These are phyloP conservation scores for Eudasyphora cyanicolor DNA, from an alignment of 2,888 invertebrate species.

Conservation along the genomic window DNA sequence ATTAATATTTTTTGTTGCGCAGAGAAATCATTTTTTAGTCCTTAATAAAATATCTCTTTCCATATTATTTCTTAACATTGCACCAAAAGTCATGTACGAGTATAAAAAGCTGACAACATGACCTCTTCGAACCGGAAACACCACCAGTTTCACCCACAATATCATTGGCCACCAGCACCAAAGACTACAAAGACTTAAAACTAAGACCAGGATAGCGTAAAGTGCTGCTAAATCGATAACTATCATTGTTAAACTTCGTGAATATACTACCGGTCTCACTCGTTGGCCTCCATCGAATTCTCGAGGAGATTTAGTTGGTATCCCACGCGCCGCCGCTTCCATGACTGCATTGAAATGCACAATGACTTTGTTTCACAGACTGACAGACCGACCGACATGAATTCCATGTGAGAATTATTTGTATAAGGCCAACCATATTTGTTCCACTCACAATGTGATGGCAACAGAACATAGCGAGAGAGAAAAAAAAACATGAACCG, in stretches of 20 bases:
- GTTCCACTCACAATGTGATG: slow-evolving; percentile 15
- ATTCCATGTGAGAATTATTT: slow-evolving; percentile 10
- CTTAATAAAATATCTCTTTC: background rate
- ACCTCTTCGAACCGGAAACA: slow-evolving; percentile 44
- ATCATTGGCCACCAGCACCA: too few species aligned
- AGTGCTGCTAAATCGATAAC: slow-evolving; percentile 60
- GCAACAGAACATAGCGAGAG: background rate
- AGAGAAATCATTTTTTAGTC: too few species aligned
- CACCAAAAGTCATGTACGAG: slow-evolving; percentile 51
- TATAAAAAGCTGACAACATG: slow-evolving; percentile 53
- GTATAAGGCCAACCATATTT: slow-evolving; percentile 48
- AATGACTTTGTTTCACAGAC: slow-evolving; percentile 30
- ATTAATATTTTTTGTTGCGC: too few species aligned
- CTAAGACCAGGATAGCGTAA: slow-evolving; percentile 44
- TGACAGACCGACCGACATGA: background rate
- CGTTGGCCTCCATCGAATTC: background rate
- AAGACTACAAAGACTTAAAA: slow-evolving; percentile 18
- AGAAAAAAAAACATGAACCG: slow-evolving; percentile 21
- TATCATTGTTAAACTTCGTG: slow-evolving; percentile 53
- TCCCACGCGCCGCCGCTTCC: slow-evolving; percentile 9
- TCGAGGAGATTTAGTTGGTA: background rate
- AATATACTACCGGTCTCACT: background rate
- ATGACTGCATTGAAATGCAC: slow-evolving; percentile 35
- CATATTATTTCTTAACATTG: background rate
- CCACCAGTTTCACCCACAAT: background rate